Evolutionary conservation across 2,113 vertebrate species (phyloP).

Genomic region (Orthonyx spaldingii): DNA sequence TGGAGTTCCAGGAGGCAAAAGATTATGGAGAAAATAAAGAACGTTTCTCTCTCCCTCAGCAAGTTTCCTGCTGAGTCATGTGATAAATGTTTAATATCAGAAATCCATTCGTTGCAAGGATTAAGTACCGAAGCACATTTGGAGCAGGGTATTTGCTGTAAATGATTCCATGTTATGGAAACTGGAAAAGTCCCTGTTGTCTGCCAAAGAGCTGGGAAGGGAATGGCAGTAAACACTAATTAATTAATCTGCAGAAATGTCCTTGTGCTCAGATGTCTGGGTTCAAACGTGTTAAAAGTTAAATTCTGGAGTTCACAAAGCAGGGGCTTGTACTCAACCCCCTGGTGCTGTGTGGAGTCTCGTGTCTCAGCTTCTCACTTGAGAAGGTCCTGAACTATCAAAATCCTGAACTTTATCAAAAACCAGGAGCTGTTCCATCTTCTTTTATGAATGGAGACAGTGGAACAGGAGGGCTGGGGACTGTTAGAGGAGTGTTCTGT

Average conservation of each 20-base stretch:
- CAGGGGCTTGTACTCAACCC: not conserved
- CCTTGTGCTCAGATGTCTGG: not conserved
- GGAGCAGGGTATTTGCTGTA: not conserved
- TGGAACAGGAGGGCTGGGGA: not conserved
- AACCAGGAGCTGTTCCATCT: not conserved
- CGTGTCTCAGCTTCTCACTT: not conserved
- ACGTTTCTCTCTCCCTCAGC: accelerated
- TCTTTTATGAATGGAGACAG: not conserved
- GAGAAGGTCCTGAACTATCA: not conserved
- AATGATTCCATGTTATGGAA: not conserved
- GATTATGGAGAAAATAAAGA: not conserved
- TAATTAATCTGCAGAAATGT: not conserved
- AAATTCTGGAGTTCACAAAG: not conserved
- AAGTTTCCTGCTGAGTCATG: not conserved
- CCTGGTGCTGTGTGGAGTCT: not conserved
- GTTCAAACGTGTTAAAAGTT: not conserved
- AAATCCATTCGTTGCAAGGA: not conserved
- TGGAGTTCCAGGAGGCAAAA: not conserved
- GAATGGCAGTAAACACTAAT: not conserved
- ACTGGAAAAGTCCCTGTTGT: not conserved
- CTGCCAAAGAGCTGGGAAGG: not conserved
- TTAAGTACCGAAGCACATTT: not conserved
- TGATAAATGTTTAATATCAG: not conserved
- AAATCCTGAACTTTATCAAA: not conserved
- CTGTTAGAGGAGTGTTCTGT: not conserved